A percentile compares a stretch with the other conserved stretches of the same genome.
These are phyloP conservation scores for Alviniconcha marisindica DNA, from an alignment of 1,140 invertebrate genomes.

Conservation along the genomic window DNA sequence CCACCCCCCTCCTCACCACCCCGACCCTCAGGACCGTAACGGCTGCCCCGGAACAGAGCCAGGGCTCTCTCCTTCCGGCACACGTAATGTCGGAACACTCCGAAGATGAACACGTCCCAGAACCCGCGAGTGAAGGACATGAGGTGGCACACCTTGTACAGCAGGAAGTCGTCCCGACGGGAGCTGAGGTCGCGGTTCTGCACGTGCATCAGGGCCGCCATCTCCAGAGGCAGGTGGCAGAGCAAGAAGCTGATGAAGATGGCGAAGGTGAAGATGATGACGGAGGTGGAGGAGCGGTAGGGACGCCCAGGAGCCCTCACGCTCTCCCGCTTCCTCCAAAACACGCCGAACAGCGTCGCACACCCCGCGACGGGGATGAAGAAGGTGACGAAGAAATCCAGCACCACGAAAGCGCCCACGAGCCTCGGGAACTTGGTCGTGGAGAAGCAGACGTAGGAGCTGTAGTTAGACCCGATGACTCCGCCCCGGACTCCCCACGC, in stretches of 20 bases:
- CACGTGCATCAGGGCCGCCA: slow-evolving; percentile 44
- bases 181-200: slow-evolving; percentile 29
- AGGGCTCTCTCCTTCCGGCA: slow-evolving; percentile 57
- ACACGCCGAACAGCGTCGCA: slow-evolving; percentile 38
- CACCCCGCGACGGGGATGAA: slow-evolving; percentile 44
- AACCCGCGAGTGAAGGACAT: slow-evolving; percentile 58
- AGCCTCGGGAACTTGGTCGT: slow-evolving; percentile 53
- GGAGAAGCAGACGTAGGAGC: slow-evolving; percentile 50
- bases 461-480: slow-evolving; percentile 6
- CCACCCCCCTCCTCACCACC: not conserved
- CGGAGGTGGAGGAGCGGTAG: slow-evolving; percentile 54
- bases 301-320: slow-evolving; percentile 46
- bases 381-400: slow-evolving; percentile 58
- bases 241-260: slow-evolving; percentile 51
- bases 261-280: slow-evolving; percentile 59
- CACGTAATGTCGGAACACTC: slow-evolving; percentile 61
- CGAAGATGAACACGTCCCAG: slow-evolving; percentile 64
- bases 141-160: slow-evolving; percentile 44
- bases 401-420: slow-evolving; percentile 50
- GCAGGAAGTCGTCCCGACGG: slow-evolving; percentile 14
- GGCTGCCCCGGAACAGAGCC: slow-evolving; percentile 47
- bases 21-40: slow-evolving; percentile 7
- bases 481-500: not conserved
- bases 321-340: slow-evolving; percentile 34
- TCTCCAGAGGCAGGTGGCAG: slow-evolving; percentile 56